Evolutionary conservation across 1,140 invertebrate species (phyloP), one percentile per base, ranked within the genome.

Genomic region (Rhyzopertha dominica): DNA sequence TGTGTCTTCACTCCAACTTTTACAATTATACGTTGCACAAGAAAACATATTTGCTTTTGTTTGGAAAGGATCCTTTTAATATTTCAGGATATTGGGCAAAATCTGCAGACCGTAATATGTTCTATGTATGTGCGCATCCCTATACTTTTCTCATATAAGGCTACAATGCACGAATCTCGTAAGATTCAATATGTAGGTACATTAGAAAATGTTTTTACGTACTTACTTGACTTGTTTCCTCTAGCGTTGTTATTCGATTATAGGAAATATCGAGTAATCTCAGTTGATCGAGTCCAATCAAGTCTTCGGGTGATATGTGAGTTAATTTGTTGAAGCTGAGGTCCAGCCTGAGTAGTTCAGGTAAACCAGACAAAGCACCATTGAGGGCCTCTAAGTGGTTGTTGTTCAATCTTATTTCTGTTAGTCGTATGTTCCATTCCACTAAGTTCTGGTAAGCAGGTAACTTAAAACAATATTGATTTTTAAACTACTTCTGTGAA

Each of bases 221-320:
- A 42, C 55, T 61, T 68, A 89, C 87, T 78, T 85, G 84, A 43
- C 85, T 85, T 22, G 82, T 83, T 68, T 85, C 82, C 61, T 86
- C 83, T 12, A 90, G 70, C 3, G 84, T 83, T 10, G 76, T 77
- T 8, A 90, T 70, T 34, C 80, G 73, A 63, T 90, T 90, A 56
- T 83, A 71, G 0, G 85, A 88, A 10, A 90, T 69, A 62, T 90
- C 85, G 4, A 90, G 68, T 12, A 83, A 66, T 49, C 76, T 76
- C 7, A 90, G 68, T 20, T 77, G 74, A 37, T 82, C 80, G 47
- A 90, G 69, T 20, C 84, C 84, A 19, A 81, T 80, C 8, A 90
- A 70, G 60, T 87, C 85, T 17, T 83, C 81, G 0, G 81, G 78
- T 1, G 79, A 76, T 32, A 88, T 83, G 28, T 76, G 74, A 39